Evolutionary conservation across 2,888 invertebrate species (phyloP).

Genomic region (Keiferia lycopersicella): DNA sequence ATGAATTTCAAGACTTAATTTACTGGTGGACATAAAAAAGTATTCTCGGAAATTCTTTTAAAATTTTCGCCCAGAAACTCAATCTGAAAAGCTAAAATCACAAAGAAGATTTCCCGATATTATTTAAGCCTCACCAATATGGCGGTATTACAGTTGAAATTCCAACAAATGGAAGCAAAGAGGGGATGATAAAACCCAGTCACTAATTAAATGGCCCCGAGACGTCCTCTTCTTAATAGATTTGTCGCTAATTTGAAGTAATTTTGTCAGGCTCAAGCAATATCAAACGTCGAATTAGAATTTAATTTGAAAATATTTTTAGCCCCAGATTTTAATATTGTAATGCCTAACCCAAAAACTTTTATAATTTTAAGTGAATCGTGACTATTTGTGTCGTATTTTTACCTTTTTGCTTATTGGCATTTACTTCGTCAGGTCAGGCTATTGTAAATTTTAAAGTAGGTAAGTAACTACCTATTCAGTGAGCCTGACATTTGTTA

Average conservation of each 20-base stretch:
- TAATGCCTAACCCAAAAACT: neutral
- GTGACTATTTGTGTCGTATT: too few relatives aligned
- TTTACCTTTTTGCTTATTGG: too few relatives aligned
- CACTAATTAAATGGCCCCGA: conserved; percentile 78
- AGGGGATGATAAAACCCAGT: conserved; percentile 75
- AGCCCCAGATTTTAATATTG: neutral
- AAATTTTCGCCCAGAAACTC: conserved; percentile 20
- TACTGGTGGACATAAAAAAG: neutral
- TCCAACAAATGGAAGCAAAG: conserved; percentile 67
- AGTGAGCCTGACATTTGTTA: too few relatives aligned
- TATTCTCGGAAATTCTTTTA: neutral
- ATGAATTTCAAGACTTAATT: neutral
- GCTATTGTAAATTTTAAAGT: too few relatives aligned
- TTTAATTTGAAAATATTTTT: conserved; percentile 45
- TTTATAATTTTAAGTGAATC: neutral
- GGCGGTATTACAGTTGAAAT: conserved; percentile 65
- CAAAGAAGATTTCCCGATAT: conserved; percentile 54
- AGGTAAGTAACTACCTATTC: too few relatives aligned
- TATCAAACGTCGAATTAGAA: conserved; percentile 62
- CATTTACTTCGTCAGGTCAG: too few relatives aligned
- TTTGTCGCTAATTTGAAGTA: conserved; percentile 75
- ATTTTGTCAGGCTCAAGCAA: conserved; percentile 59
- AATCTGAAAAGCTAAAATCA: conserved; percentile 37
- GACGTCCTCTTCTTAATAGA: conserved; percentile 75
- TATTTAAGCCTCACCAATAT: conserved; percentile 72